A percentile compares a stretch with the other conserved stretches of the same genome.
Conservation (phyloP, 2,888 invertebrate genomes). For the Drosophila stalkeri region DNA sequence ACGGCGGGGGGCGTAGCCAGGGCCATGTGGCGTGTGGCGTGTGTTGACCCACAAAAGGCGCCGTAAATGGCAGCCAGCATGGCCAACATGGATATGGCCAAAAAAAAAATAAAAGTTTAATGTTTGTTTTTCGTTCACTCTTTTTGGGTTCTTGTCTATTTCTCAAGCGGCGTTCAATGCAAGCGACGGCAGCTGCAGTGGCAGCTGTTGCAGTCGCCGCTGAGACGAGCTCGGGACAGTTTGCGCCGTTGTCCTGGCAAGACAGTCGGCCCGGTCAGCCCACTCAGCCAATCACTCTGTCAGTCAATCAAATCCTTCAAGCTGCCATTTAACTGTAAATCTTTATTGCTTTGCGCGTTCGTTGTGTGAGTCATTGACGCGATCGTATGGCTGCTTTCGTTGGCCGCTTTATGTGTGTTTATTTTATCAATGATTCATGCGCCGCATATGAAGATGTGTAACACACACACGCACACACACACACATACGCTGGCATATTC, state of each 20-base stretch:
- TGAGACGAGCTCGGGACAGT: constrained; percentile 39
- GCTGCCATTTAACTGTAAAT: constrained; percentile 31
- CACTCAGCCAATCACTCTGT: not conserved
- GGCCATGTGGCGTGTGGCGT: constrained; percentile 28
- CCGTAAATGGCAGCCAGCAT: constrained; percentile 35
- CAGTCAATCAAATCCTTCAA: constrained; percentile 9
- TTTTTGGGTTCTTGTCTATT: no score
- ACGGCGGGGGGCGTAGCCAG: constrained; percentile 5
- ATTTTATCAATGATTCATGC: constrained; percentile 78
- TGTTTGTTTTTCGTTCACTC: not conserved
- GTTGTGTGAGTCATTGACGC: constrained; percentile 62
- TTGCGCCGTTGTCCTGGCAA: constrained; percentile 28
- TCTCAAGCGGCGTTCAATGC: constrained; percentile 21
- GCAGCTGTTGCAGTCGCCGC: constrained; percentile 41
- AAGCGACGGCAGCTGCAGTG: constrained; percentile 19
- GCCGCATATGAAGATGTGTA: constrained; percentile 65
- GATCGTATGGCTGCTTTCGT: constrained; percentile 77
- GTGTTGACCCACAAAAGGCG: constrained; percentile 41
- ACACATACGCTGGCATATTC: constrained; percentile 86
- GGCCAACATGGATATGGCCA: constrained; percentile 35
- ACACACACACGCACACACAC: constrained; percentile 39
- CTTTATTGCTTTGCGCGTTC: constrained; percentile 28
- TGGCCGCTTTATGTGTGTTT: constrained; percentile 50
- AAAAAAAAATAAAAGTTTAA: constrained; percentile 20
- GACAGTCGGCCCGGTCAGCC: not conserved